Evolutionary conservation across 2,797 vertebrate species (phyloP).

Genomic region (Leptoclinus maculatus): DNA sequence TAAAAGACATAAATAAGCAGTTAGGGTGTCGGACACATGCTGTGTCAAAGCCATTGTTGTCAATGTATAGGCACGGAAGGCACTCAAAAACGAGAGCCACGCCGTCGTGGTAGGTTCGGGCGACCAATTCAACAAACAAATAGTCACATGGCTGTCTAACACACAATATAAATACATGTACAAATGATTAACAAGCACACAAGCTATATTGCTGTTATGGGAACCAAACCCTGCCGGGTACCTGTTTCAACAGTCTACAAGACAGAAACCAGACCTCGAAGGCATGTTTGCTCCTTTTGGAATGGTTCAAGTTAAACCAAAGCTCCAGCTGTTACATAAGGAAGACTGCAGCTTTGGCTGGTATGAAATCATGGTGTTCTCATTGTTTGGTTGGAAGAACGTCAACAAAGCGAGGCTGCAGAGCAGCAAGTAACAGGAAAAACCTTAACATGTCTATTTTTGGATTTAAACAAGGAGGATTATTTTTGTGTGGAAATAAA

Average conservation of each 20-base stretch:
- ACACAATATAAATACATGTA: not conserved
- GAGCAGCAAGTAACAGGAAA: not conserved
- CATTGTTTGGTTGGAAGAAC: not conserved
- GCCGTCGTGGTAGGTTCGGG: too few relatives aligned
- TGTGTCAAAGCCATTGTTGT: too few relatives aligned
- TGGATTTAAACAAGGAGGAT: not conserved
- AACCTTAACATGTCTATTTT: not conserved
- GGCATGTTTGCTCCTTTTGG: conserved; percentile 2
- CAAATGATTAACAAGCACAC: not conserved
- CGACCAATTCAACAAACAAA: not conserved
- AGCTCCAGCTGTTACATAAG: conserved; percentile 22
- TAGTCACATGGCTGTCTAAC: not conserved
- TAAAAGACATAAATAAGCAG: too few relatives aligned
- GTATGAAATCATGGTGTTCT: conserved; percentile 8
- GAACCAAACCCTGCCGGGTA: conserved; percentile 12
- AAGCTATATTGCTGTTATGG: not conserved
- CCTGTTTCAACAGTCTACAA: not conserved
- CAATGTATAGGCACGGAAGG: too few relatives aligned
- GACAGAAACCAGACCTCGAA: conserved; percentile 27
- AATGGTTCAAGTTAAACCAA: not conserved
- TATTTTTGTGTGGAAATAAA: not conserved
- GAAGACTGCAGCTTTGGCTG: not conserved
- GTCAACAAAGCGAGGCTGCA: not conserved
- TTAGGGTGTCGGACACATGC: too few relatives aligned
- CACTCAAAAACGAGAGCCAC: too few relatives aligned